These are phyloP conservation scores for Cuniculus paca DNA, from an alignment of 2,797 vertebrate genomes.

Conservation along the genomic window DNA sequence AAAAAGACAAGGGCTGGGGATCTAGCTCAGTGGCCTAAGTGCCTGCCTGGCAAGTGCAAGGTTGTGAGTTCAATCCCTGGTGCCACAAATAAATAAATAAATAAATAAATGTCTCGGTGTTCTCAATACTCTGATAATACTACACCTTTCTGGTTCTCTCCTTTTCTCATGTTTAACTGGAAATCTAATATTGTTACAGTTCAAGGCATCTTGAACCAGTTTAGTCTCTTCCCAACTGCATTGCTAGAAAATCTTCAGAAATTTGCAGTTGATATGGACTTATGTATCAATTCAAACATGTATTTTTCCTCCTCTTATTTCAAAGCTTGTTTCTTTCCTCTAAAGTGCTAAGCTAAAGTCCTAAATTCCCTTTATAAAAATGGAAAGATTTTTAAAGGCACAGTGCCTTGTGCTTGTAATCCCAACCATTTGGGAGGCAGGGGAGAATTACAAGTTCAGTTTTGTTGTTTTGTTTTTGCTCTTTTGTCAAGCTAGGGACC, in stretches of 20 bases:
- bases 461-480: background rate
- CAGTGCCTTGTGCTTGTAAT: background rate
- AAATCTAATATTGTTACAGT: slow-evolving; percentile 43
- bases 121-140: background rate
- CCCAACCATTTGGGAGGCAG: background rate
- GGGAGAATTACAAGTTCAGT: background rate
- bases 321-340: slow-evolving; percentile 46
- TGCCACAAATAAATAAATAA: no score
- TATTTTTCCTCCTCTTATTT: slow-evolving; percentile 15
- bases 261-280: slow-evolving; percentile 14
- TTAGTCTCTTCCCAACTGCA: slow-evolving; percentile 31
- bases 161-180: background rate
- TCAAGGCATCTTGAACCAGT: slow-evolving; percentile 40
- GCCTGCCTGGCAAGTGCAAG: no score
- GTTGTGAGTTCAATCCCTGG: no score
- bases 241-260: slow-evolving; percentile 54
- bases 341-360: slow-evolving; percentile 8
- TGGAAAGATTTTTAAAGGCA: background rate
- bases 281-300: slow-evolving; percentile 37
- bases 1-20: no score
- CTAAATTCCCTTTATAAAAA: slow-evolving; percentile 65
- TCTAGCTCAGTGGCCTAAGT: no score
- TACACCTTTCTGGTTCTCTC: background rate
- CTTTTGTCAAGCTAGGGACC: background rate
- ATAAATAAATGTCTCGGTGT: slow-evolving; percentile 27